Evolutionary conservation across 2,888 invertebrate species (phyloP).

Genomic region (Trimorus sp.): DNA sequence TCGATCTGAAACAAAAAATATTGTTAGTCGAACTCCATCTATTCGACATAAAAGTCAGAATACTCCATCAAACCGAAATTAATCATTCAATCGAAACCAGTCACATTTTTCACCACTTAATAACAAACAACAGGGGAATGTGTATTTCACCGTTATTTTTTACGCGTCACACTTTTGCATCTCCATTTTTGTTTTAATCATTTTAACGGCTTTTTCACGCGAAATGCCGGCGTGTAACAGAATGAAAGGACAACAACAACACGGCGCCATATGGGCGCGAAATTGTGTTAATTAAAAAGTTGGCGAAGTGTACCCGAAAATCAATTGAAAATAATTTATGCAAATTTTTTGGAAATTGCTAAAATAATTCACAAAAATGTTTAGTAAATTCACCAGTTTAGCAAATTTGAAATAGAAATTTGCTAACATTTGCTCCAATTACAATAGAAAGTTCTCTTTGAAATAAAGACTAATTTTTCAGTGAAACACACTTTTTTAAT

Average conservation of each 20-base stretch:
- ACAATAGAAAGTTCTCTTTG: no score
- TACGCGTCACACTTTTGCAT: neutral
- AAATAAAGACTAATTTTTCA: no score
- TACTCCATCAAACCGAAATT: neutral
- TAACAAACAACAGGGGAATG: neutral
- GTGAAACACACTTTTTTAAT: neutral
- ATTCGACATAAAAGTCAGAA: neutral
- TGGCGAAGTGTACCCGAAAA: neutral
- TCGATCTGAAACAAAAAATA: conserved; percentile 92
- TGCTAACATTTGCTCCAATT: no score
- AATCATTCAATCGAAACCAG: no score
- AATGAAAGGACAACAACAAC: neutral
- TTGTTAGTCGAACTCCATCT: neutral
- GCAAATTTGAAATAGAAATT: no score
- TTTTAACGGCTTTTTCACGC: neutral
- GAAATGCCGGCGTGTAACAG: neutral
- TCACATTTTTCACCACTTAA: no score
- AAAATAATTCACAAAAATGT: no score
- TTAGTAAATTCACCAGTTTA: no score
- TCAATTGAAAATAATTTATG: conserved; percentile 22
- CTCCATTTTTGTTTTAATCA: neutral
- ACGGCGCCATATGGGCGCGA: neutral
- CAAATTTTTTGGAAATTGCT: conserved; percentile 1
- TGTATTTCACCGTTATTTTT: no score
- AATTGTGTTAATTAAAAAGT: conserved; percentile 4